A percentile compares a stretch with the other conserved stretches of the same genome.
Conservation (phyloP, 2,113 vertebrate genomes). For the Lagopus leucura region DNA sequence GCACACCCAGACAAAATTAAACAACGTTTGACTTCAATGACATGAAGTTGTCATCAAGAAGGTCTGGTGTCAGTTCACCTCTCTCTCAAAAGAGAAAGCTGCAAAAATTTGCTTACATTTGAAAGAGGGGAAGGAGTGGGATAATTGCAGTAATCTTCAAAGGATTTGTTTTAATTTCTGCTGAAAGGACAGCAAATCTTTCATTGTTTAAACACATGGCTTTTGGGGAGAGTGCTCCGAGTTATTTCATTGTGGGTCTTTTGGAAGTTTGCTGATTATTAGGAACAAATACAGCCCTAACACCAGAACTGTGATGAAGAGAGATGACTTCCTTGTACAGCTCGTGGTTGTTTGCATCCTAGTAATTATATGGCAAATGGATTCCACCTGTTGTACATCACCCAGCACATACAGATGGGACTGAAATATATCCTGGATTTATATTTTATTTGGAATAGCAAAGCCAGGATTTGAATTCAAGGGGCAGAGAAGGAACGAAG, state of each 20-base stretch:
- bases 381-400: conserved; percentile 46
- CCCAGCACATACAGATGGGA: conserved; percentile 42
- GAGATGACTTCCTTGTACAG: conserved; percentile 50
- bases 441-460: conserved; percentile 49
- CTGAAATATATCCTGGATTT: conserved; percentile 30
- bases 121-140: not conserved
- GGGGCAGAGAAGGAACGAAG: conserved; percentile 24
- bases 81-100: not conserved
- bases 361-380: conserved; percentile 55
- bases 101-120: not conserved
- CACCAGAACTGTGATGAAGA: conserved; percentile 38
- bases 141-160: conserved; percentile 26
- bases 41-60: not conserved
- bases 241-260: conserved; percentile 14
- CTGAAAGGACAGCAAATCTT: conserved; percentile 28
- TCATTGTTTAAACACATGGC: conserved; percentile 30
- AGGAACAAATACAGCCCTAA: conserved; percentile 24
- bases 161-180: conserved; percentile 57
- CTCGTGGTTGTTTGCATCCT: not conserved
- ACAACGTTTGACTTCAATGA: rapidly evolving
- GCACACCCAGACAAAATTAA: not conserved
- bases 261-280: conserved; percentile 12
- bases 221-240: not conserved
- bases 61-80: not conserved
- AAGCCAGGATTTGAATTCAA: conserved; percentile 63